Base-by-base conservation (phyloP, 2,113 vertebrate species). In the Synodontis membranacea region DNA sequence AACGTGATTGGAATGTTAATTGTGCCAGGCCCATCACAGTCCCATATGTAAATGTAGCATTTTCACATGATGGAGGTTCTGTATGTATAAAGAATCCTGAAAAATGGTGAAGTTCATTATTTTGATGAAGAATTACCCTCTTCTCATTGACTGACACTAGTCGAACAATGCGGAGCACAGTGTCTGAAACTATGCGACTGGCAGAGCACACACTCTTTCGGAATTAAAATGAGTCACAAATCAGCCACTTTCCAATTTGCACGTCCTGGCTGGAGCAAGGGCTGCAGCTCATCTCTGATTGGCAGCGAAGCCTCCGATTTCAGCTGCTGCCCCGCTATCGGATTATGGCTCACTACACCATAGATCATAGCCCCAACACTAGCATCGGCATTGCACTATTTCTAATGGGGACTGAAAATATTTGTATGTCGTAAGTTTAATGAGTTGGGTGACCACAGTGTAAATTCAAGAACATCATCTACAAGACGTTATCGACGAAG, bases 1-100 rank as follows among this genome's bases (percentile, higher is more conserved):
- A 89, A 94, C 93, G 90, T 92, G 93, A 90, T 91, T 92, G 91
- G 94, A 95, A 95, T 94, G 93, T 94, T 95, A 95, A 96, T 94
- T 92, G 92, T 90, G 83, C 88, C 87, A 89, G 91, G 88, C 94
- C 93, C 95, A 95, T 95, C 94, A 92, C 85, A 88, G 91, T 85
- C 89, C 91, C 88, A 90, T 91, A 93, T 93, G 92, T 91, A 93
- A 91, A 89, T 90, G 85, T 84, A 86, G 82, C 91, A 95, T 95
- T 95, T 95, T 93, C 94, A 94, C 94, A 93, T 92, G 93, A 93
- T 91, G 68, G 84, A 78, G 64, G 62, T 44, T 78, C 23, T 42
- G 70, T 75, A 86, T 76, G 75, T 70, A 85, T 84, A 89, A 89
- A 88, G 56, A 52, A 89, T 88, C 31, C 84, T 88, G 76, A 28